phyloP scores from a whole-genome alignment of 2,113 vertebrate genomes.

The Pteropus alecto region DNA sequence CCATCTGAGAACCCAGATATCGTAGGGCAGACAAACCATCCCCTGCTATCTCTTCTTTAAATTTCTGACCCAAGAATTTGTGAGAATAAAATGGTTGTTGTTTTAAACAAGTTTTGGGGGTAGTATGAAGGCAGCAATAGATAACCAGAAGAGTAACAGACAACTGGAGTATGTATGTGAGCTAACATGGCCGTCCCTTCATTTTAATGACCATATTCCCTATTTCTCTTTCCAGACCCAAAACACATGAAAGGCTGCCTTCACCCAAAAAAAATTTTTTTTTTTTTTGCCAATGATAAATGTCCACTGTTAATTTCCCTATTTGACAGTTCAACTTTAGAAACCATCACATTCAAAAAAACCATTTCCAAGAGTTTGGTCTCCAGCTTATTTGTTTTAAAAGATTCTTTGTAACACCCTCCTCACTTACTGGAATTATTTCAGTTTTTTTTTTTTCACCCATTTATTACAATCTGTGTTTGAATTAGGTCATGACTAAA shows the following conservation, averaged over 20 bases:
- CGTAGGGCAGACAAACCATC: neutral
- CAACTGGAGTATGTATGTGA: neutral
- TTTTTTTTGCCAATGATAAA: neutral
- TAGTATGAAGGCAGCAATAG: neutral
- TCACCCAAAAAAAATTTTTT: neutral
- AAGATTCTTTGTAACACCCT: neutral
- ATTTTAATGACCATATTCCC: neutral
- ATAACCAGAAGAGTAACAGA: neutral
- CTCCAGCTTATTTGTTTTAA: constrained; percentile 4
- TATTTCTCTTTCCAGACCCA: neutral
- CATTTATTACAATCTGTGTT: neutral
- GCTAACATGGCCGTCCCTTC: neutral
- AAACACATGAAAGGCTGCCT: too few species aligned
- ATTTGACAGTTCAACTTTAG: constrained; percentile 29
- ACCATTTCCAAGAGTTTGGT: neutral
- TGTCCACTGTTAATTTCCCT: neutral
- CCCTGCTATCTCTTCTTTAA: neutral
- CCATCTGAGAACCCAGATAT: neutral
- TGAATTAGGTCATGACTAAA: constrained; percentile 47
- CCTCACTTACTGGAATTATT: constrained; percentile 23
- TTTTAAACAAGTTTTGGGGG: neutral
- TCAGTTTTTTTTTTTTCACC: neutral
- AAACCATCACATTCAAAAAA: constrained; percentile 8
- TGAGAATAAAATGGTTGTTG: neutral
- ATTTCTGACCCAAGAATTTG: neutral